These are phyloP conservation scores for Rotaria magnacalcarata DNA, from an alignment of 2,888 invertebrate species.

Conservation along the genomic window DNA sequence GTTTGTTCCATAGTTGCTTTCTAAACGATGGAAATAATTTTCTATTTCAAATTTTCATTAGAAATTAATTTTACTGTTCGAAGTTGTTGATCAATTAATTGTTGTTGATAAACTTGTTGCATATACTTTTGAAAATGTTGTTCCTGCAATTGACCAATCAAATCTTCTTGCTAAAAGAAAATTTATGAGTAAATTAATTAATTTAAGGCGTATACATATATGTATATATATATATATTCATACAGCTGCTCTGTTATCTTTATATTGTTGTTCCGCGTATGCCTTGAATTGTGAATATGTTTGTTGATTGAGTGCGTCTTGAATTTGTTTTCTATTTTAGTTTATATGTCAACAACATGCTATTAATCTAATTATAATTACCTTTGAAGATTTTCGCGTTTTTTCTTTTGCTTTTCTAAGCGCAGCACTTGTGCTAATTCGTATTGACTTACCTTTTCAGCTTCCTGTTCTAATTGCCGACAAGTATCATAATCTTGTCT, in stretches of 20 bases:
- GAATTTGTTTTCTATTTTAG: slow-evolving; percentile 44
- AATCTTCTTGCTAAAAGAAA: slow-evolving; percentile 76
- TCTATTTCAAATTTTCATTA: not conserved
- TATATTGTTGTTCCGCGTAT: slow-evolving; percentile 85
- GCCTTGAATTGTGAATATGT: slow-evolving; percentile 71
- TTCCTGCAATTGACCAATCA: slow-evolving; percentile 89
- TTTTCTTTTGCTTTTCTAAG: slow-evolving; percentile 62
- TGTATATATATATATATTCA: slow-evolving; percentile 37
- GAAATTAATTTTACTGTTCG: not conserved
- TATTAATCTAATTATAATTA: not conserved
- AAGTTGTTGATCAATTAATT: slow-evolving; percentile 59
- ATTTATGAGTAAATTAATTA: not conserved
- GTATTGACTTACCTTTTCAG: slow-evolving; percentile 63
- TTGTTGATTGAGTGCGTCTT: slow-evolving; percentile 81
- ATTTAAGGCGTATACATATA: too few relatives aligned
- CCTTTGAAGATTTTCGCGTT: slow-evolving; percentile 44
- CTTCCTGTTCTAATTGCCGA: slow-evolving; percentile 48
- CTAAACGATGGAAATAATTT: not conserved
- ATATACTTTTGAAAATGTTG: slow-evolving; percentile 98
- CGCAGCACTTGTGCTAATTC: slow-evolving; percentile 64
- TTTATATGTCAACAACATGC: not conserved
- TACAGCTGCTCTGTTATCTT: slow-evolving; percentile 65
- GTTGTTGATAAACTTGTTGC: slow-evolving; percentile 73
- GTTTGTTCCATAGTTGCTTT: not conserved
- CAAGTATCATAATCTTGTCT: slow-evolving; percentile 61